Percentiles rank a stretch among this genome's conserved stretches.
Conservation (phyloP, 2,888 invertebrate species). For the Melitaea athalia region DNA sequence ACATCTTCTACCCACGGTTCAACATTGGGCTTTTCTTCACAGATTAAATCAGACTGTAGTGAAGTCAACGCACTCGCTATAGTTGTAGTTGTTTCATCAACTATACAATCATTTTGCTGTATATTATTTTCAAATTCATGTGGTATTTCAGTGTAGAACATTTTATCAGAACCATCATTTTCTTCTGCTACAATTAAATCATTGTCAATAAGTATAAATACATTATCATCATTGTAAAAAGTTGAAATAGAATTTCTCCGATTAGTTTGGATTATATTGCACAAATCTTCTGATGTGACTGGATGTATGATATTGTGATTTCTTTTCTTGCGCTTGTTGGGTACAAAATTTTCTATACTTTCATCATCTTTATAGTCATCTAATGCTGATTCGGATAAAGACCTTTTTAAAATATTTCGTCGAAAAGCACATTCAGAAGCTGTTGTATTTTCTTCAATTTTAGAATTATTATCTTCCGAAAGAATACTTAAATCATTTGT, state of each 20-base stretch:
- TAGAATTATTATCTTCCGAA: constrained; percentile 2
- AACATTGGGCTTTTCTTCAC: constrained; percentile 52
- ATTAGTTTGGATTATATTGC: constrained; percentile 60
- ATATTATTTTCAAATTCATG: constrained; percentile 49
- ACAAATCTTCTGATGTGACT: constrained; percentile 52
- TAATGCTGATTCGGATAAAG: constrained; percentile 70
- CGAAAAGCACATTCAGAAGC: constrained; percentile 13
- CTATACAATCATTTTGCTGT: constrained; percentile 24
- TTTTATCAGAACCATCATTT: constrained; percentile 57
- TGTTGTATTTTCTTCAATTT: background rate
- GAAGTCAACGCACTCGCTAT: constrained; percentile 35
- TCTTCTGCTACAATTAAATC: constrained; percentile 68
- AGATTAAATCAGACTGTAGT: constrained; percentile 35
- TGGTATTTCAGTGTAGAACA: constrained; percentile 60
- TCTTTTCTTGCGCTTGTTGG: constrained; percentile 60
- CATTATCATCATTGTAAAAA: constrained; percentile 65
- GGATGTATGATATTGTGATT: constrained; percentile 48
- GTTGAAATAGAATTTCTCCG: constrained; percentile 72
- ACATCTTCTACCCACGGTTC: constrained; percentile 75
- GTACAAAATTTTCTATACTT: constrained; percentile 28
- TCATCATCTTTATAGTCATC: constrained; percentile 39
- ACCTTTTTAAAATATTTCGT: constrained; percentile 59
- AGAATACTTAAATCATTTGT: background rate
- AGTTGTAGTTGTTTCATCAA: constrained; percentile 41
- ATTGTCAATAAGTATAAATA: constrained; percentile 73